Evolutionary conservation across 2,888 invertebrate species (phyloP).

Genomic region (Morpho deidamia): DNA sequence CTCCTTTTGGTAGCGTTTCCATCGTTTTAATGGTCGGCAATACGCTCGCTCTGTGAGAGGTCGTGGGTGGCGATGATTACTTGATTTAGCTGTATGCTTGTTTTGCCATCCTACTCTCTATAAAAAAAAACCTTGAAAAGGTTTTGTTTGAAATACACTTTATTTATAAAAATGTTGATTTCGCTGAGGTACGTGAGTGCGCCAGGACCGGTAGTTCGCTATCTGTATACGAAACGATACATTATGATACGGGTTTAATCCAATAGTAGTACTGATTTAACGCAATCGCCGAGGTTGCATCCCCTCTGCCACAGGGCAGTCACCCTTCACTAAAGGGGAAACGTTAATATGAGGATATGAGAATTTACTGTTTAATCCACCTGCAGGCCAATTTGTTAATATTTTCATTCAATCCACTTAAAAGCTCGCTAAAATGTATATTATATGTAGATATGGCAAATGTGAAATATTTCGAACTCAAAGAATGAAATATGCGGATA

Average conservation of each 20-base stretch:
- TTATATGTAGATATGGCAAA: conserved; percentile 31
- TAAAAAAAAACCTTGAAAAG: no score
- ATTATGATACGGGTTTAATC: conserved; percentile 59
- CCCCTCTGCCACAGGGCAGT: conserved; percentile 56
- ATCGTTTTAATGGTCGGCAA: no score
- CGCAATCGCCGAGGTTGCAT: conserved; percentile 72
- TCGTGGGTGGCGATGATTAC: no score
- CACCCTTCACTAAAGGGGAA: conserved; percentile 70
- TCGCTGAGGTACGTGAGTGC: background rate
- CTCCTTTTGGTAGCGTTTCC: no score
- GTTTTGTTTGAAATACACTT: no score
- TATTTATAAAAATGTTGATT: background rate
- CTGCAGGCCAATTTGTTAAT: conserved; percentile 76
- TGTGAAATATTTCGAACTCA: conserved; percentile 23
- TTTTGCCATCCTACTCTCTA: no score
- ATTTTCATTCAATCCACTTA: conserved; percentile 77
- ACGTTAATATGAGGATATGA: conserved; percentile 75
- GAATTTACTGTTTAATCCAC: conserved; percentile 77
- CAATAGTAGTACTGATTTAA: conserved; percentile 71
- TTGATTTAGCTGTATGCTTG: no score
- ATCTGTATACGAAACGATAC: conserved; percentile 8
- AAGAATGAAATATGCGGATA: conserved; percentile 13
- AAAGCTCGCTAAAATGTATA: conserved; percentile 52
- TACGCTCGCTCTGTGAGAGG: no score
- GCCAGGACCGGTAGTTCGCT: background rate